Evolutionary conservation across 2,113 vertebrate genomes (phyloP).

Genomic region (Lanius collurio): DNA sequence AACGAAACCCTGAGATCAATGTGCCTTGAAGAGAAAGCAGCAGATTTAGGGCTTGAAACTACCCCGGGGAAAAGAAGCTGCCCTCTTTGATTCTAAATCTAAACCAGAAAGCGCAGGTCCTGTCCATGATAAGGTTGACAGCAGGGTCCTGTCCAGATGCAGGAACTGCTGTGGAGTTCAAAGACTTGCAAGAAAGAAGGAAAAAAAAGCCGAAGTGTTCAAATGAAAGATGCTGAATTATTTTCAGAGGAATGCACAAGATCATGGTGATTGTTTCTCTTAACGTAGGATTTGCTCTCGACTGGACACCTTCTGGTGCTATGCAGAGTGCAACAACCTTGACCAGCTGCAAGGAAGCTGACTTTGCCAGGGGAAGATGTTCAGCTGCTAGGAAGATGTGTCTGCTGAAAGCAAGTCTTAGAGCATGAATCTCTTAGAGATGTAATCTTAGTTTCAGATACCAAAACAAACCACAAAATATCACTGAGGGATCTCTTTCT

Average conservation of each 20-base stretch:
- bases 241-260: background rate
- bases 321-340: background rate
- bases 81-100: background rate
- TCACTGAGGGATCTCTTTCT: background rate
- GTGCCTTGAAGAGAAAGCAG: background rate
- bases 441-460: slow-evolving; percentile 1
- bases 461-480: background rate
- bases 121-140: background rate
- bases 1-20: background rate
- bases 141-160: background rate
- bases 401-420: background rate
- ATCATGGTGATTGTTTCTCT: background rate
- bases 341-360: background rate
- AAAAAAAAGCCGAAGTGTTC: background rate
- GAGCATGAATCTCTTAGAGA: background rate
- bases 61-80: background rate
- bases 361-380: slow-evolving; percentile 1
- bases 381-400: background rate
- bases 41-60: background rate
- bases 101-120: background rate
- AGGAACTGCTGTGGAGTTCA: background rate
- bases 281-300: background rate
- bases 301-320: background rate
- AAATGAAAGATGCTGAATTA: background rate
- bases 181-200: background rate